Evolutionary conservation across 2,888 invertebrate species (phyloP).

Genomic region (Oscheius sp.): DNA sequence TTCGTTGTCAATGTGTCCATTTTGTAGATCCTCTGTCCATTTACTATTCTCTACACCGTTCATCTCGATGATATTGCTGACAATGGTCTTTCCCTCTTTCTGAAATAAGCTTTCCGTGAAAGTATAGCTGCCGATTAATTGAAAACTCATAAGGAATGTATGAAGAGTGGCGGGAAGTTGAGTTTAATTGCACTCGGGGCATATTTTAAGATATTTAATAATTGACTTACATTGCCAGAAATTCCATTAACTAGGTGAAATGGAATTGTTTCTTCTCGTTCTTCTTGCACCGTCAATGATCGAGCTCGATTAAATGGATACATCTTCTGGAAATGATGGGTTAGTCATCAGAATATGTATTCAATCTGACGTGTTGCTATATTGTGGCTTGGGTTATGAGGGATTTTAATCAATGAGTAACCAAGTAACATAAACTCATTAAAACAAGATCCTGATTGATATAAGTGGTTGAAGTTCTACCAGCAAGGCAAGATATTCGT

Average conservation of each 20-base stretch:
- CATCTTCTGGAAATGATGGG: slow-evolving; percentile 32
- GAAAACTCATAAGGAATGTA: background rate
- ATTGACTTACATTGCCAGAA: slow-evolving; percentile 6
- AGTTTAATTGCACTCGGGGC: background rate
- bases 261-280: background rate
- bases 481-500: too few species aligned
- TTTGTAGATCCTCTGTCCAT: slow-evolving; percentile 32
- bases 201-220: too few species aligned
- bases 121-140: slow-evolving; percentile 10
- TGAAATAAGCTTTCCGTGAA: background rate
- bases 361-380: too few species aligned
- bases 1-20: slow-evolving; percentile 19
- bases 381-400: too few species aligned
- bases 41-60: slow-evolving; percentile 32
- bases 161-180: background rate
- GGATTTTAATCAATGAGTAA: too few species aligned
- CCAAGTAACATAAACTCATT: too few species aligned
- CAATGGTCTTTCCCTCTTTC: slow-evolving; percentile 19
- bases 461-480: too few species aligned
- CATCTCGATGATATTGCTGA: slow-evolving; percentile 43
- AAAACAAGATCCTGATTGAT: too few species aligned
- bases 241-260: slow-evolving; percentile 10
- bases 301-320: slow-evolving; percentile 49
- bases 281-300: slow-evolving; percentile 33
- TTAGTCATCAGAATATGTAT: background rate